Base-by-base conservation (phyloP, 2,888 invertebrate species). In the Abrostola triplasia region DNA sequence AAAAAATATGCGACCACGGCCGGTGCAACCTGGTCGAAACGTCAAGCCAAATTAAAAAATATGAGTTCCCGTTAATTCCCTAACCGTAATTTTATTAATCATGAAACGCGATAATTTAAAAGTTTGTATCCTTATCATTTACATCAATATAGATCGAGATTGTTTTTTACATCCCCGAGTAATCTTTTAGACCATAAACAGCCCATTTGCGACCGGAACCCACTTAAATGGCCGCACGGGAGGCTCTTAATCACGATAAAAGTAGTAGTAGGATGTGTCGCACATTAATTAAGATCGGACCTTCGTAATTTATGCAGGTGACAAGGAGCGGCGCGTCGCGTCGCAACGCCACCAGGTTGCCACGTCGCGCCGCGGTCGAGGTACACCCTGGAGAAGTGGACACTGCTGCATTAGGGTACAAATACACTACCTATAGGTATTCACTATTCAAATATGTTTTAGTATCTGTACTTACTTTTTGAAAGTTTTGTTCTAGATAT, bases 271-370 rank as follows among this genome's bases (percentile, higher is more conserved):
- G 81, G 77, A 83, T 86, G 82, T 84, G 86, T 87, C 82, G 84
- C 84, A 86, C 91, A 90, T 92, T 91, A 90, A 92, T 92, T 91
- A 92, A 83, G 83, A 83, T 86, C 82, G 89, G 88, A 88, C 89
- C 86, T 83, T 84, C 85, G 88, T 92, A 89, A 91, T 91, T 92
- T 92, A 92, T 91, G 90, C 90, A 91, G 86, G 90, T 90, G 91
- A 89, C 90, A 83, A 82, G 85, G 81, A 84, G 75, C 79, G 77
- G 82, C 77, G 77, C 73, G 84, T 80, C 66, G 74, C 59, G 67
- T 77, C 51, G 82, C 76, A 78, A 70, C 66, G 73, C 70, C 83
- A 79, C 80, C 84, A 82, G 84, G 80, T 83, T 85, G 82, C 83
- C 85, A 84, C 84, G 84, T 85, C 78, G 69, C 66, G 66, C 59